These are phyloP conservation scores for Manacus vitellinus DNA, from an alignment of 2,113 vertebrate genomes.

Conservation along the genomic window DNA sequence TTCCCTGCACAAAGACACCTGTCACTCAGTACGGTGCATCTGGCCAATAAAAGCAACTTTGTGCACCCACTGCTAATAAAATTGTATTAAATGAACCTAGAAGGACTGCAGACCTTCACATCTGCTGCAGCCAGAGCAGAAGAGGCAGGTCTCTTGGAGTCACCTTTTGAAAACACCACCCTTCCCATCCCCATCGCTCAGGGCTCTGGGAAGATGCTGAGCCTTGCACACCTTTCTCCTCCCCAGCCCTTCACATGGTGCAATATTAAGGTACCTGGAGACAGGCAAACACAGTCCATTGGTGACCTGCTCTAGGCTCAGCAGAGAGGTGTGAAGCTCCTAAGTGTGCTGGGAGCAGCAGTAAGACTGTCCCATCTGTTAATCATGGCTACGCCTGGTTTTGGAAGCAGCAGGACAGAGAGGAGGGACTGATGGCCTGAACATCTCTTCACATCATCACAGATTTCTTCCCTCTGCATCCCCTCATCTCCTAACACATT, in stretches of 20 bases:
- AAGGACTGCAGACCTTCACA: not conserved
- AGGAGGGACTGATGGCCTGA: not conserved
- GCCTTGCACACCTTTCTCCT: not conserved
- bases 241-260: not conserved
- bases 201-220: not conserved
- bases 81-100: not conserved
- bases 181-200: fast-evolving
- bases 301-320: not conserved
- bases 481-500: not conserved
- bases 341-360: not conserved
- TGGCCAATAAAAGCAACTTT: fast-evolving
- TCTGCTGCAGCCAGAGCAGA: not conserved
- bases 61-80: not conserved
- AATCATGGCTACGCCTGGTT: not conserved
- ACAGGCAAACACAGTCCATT: fast-evolving
- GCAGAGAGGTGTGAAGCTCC: not conserved
- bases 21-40: fast-evolving
- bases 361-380: not conserved
- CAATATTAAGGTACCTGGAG: not conserved
- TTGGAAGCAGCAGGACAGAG: not conserved
- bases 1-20: not conserved
- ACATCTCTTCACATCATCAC: not conserved
- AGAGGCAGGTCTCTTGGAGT: fast-evolving
- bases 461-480: not conserved
- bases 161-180: not conserved